A percentile compares a stretch with the other conserved stretches of the same genome.
These are phyloP conservation scores for Tachysurus fulvidraco DNA, from an alignment of 2,113 vertebrate genomes.

Conservation along the genomic window DNA sequence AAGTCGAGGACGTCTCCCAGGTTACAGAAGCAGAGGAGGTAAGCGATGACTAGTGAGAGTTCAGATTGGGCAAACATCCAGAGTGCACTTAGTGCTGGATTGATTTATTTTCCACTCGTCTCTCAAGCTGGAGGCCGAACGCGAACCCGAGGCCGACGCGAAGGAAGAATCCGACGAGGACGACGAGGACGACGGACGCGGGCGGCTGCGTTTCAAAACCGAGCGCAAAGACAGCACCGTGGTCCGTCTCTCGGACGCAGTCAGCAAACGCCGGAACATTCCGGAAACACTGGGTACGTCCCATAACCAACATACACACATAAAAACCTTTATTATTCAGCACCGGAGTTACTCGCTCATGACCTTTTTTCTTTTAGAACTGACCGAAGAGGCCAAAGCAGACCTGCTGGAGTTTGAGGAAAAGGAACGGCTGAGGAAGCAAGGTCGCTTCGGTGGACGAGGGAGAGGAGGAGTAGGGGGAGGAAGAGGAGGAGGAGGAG, in stretches of 20 bases:
- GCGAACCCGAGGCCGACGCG: conserved; percentile 75
- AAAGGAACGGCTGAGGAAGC: conserved; percentile 85
- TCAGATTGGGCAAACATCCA: too few species aligned
- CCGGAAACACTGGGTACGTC: conserved; percentile 90
- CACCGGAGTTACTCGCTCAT: not conserved
- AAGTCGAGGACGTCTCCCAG: conserved; percentile 64
- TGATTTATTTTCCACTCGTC: not conserved
- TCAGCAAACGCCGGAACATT: conserved; percentile 89
- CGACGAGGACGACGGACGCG: conserved; percentile 88
- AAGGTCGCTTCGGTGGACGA: conserved; percentile 79
- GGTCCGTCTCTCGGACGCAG: conserved; percentile 86
- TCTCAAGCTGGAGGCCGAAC: conserved; percentile 71
- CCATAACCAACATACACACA: not conserved
- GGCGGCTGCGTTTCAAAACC: conserved; percentile 90
- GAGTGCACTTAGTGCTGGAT: not conserved
- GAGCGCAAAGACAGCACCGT: conserved; percentile 92
- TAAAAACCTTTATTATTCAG: not conserved
- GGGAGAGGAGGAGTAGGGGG: conserved; percentile 74
- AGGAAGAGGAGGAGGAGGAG: conserved; percentile 72
- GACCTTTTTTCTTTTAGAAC: conserved; percentile 71
- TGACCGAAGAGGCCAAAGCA: conserved; percentile 94
- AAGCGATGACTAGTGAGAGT: conserved; percentile 7
- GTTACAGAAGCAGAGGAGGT: conserved; percentile 84
- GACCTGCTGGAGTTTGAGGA: conserved; percentile 90
- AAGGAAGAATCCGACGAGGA: conserved; percentile 92